phyloP scores from a whole-genome alignment of 2,888 invertebrate genomes.

The Melinaea menophilus region DNA sequence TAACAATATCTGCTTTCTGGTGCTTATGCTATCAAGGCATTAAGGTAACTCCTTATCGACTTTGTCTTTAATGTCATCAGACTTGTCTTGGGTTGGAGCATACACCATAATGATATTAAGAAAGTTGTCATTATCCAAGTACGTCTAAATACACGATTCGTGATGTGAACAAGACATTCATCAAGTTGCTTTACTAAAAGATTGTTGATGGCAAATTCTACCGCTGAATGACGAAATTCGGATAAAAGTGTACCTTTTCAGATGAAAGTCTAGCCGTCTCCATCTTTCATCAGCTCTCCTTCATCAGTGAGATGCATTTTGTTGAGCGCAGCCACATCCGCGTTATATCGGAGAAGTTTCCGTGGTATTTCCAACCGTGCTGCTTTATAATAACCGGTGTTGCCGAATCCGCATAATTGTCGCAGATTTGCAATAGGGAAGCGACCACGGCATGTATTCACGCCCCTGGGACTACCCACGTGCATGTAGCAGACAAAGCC shows the following conservation, averaged over 20 bases:
- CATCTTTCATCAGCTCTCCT: conserved; percentile 22
- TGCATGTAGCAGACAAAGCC: conserved; percentile 26
- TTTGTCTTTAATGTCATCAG: conserved; percentile 29
- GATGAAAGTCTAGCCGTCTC: conserved; percentile 20
- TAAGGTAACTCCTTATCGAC: conserved; percentile 32
- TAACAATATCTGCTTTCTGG: conserved; percentile 22
- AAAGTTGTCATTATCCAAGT: conserved; percentile 30
- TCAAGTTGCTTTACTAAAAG: not conserved
- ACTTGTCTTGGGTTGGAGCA: conserved; percentile 33
- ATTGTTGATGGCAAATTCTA: conserved; percentile 28
- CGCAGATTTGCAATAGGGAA: conserved; percentile 23
- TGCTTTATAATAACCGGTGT: conserved; percentile 31
- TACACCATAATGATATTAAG: conserved; percentile 37
- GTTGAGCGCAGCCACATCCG: conserved; percentile 36
- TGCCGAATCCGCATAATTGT: conserved; percentile 28
- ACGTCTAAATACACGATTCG: conserved; percentile 22
- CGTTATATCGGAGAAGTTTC: conserved; percentile 31
- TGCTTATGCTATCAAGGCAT: not conserved
- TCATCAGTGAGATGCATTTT: conserved; percentile 36
- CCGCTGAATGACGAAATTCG: conserved; percentile 22
- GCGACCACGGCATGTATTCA: conserved; percentile 22
- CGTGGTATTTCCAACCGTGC: conserved; percentile 35
- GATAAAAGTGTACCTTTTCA: conserved; percentile 23
- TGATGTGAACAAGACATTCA: conserved; percentile 23
- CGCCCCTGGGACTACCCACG: conserved; percentile 21